Evolutionary conservation across 2,888 invertebrate species (phyloP).

Genomic region (Neelides folsomi): DNA sequence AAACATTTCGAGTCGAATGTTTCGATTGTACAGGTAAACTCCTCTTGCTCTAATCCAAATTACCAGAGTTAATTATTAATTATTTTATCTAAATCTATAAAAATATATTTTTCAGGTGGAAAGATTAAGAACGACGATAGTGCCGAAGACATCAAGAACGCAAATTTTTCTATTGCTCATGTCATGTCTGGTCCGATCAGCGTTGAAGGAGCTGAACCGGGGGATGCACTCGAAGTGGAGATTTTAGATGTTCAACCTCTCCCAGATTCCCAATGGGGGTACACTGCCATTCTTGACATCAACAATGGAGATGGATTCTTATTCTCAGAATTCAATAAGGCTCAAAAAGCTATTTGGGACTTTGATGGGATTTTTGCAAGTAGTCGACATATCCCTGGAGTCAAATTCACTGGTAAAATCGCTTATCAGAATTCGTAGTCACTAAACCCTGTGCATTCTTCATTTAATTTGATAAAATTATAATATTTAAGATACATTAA

Average conservation of each 20-base stretch:
- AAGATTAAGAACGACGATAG: conserved; percentile 21
- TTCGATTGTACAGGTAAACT: conserved; percentile 19
- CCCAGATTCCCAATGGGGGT: conserved; percentile 19
- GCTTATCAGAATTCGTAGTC: no score
- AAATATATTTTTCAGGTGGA: conserved; percentile 17
- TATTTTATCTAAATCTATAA: no score
- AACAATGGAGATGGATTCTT: conserved; percentile 20
- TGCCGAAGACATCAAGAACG: conserved; percentile 10
- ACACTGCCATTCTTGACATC: conserved; percentile 13
- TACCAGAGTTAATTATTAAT: not conserved
- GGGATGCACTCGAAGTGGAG: conserved; percentile 23
- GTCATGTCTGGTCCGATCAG: conserved; percentile 19
- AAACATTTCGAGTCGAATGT: conserved; percentile 22
- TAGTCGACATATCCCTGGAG: conserved; percentile 25
- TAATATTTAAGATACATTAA: not conserved
- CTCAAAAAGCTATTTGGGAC: conserved; percentile 23
- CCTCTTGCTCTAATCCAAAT: not conserved
- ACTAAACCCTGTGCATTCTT: not conserved
- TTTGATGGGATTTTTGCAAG: conserved; percentile 24
- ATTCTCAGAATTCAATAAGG: conserved; percentile 11
- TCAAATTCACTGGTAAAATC: conserved; percentile 17
- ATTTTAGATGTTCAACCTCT: conserved; percentile 23
- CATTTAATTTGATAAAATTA: not conserved
- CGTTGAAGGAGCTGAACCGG: conserved; percentile 23
- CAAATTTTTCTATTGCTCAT: conserved; percentile 10